Base-by-base conservation (phyloP, 2,797 vertebrate genomes). In the Hozukius guyotensis region DNA sequence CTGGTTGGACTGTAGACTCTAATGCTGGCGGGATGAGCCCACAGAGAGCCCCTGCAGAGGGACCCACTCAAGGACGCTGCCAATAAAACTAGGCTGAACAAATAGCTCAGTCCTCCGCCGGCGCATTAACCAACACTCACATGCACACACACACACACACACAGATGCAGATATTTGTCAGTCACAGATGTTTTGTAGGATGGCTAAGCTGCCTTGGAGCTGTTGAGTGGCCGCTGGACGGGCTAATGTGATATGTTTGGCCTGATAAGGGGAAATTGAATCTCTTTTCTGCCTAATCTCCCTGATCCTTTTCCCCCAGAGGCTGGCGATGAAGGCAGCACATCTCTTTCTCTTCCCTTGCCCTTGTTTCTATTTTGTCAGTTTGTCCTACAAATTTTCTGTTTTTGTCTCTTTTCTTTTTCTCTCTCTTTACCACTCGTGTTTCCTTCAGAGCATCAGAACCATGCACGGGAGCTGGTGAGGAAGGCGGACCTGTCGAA, bases 381-480 rank as follows among this genome's bases (percentile, higher is more conserved):
- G 12, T 82, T 84, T 24, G 63, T 81, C 73, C 72, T 4, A 10
- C 52, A 71, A 8, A 53, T 73, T 62, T 53, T 38, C 18, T 27
- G 20, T 25, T 24, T 60, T 77, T 22, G 2, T 53, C 8, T 64
- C 31, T 65, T 16, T 36, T 13, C 10, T 34, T 57, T 74, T 32
- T 56, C 32, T 67, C 2, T 56, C 36, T 66, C 24, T 49, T 9
- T 57, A 62, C 6, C 31, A n/a, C 55, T 29, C 24, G 7, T 80
- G 4, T 84, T 0, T 24, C 64, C 60, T 46, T 0, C 92, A 99
- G 98, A 99, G 87, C 95, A 95, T 55, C 91, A 94, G 88, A 97
- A 98, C 88, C 97, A 99, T 0, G 98, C 98, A 0, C 95, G 97
- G 0, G 98, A 99, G 90, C 82, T 98, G 93, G 97, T 97, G 91